phyloP scores from a whole-genome alignment of 2,888 invertebrate genomes.

The Pheosia tremula region DNA sequence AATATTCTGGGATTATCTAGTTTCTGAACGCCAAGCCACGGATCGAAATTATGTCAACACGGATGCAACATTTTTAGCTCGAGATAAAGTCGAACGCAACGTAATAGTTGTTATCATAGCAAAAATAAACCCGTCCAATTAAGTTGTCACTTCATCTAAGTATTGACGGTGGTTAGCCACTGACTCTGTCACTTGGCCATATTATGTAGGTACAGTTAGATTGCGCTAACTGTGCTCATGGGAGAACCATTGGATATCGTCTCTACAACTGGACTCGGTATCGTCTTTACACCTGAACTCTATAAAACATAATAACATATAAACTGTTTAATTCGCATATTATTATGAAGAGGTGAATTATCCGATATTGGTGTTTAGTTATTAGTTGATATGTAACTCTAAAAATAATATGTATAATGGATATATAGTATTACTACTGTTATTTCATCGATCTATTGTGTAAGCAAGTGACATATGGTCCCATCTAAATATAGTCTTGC shows the following conservation, averaged over 20 bases:
- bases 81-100: neutral
- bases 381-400: neutral
- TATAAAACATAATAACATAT: slow-evolving; percentile 8
- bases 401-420: neutral
- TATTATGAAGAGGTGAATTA: neutral
- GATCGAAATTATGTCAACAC: no score
- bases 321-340: neutral
- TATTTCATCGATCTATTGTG: neutral
- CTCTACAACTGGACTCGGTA: slow-evolving; percentile 11
- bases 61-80: neutral
- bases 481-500: slow-evolving; percentile 1
- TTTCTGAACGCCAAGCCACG: no score
- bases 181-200: slow-evolving; percentile 53
- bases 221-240: slow-evolving; percentile 55
- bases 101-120: slow-evolving; percentile 3
- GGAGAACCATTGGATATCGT: slow-evolving; percentile 26
- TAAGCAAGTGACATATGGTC: neutral
- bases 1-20: no score
- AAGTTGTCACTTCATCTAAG: slow-evolving; percentile 34
- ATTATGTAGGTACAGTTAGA: slow-evolving; percentile 59
- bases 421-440: neutral
- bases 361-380: neutral
- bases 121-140: slow-evolving; percentile 20
- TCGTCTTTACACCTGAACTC: slow-evolving; percentile 16
- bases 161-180: slow-evolving; percentile 30